phyloP scores from a whole-genome alignment of 1,140 invertebrate genomes.

The Phymorhynchus buccinoides region DNA sequence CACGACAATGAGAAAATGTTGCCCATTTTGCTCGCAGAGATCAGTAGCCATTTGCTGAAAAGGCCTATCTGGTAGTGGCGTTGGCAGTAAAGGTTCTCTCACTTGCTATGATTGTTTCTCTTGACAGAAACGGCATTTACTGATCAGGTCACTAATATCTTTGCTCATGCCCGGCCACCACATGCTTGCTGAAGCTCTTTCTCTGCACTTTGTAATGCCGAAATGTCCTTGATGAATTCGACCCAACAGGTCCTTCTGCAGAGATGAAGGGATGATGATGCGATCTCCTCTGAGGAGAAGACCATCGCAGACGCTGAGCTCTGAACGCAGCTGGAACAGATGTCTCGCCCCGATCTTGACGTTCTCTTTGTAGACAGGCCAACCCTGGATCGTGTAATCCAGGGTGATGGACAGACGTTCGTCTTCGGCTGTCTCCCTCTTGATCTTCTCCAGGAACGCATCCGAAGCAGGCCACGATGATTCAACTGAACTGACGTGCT shows the following conservation, averaged over 20 bases:
- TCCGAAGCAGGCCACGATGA: background rate
- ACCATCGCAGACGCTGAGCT: background rate
- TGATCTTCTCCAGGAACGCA: background rate
- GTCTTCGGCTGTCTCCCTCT: background rate
- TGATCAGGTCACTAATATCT: conserved; percentile 44
- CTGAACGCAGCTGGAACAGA: background rate
- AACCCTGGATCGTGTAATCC: conserved; percentile 5
- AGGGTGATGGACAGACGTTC: background rate
- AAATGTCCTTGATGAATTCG: background rate
- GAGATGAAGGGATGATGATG: background rate
- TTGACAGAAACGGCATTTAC: no score
- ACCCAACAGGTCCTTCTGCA: background rate
- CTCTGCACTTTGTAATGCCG: background rate
- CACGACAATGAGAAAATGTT: conserved; percentile 28
- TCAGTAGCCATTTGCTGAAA: conserved; percentile 29
- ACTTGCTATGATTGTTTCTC: no score
- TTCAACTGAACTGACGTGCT: background rate
- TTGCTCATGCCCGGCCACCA: conserved; percentile 43
- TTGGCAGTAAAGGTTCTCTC: no score
- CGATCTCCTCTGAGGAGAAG: background rate
- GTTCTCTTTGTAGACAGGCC: conserved; percentile 20
- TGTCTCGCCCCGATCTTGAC: background rate
- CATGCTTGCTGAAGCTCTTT: background rate
- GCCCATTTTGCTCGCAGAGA: conserved; percentile 10
- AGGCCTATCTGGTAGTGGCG: background rate